Conservation (phyloP, 2,113 vertebrate genomes). For the Ciconia stormi region DNA sequence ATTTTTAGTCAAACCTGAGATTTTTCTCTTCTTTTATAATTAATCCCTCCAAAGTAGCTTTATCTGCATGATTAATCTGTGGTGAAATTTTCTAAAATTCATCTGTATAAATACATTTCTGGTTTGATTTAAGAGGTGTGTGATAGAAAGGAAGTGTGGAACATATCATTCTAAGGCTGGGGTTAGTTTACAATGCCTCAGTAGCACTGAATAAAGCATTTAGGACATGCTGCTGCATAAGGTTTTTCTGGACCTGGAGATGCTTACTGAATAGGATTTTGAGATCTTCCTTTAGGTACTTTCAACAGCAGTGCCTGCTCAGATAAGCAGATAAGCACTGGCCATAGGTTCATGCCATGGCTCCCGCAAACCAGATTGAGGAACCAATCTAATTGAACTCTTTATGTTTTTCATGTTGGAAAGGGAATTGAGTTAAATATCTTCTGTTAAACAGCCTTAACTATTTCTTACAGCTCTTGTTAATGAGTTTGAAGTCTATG, state of each 20-base stretch:
- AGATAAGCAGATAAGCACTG: not conserved
- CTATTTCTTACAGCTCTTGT: not conserved
- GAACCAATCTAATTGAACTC: not conserved
- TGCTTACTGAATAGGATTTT: not conserved
- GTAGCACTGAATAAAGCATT: not conserved
- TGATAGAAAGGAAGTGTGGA: not conserved
- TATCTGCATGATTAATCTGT: not conserved
- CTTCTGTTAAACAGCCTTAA: not conserved
- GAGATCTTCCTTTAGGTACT: not conserved
- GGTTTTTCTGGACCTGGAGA: not conserved
- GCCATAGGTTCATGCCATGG: not conserved
- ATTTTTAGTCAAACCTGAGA: not conserved
- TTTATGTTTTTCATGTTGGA: not conserved
- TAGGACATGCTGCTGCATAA: not conserved
- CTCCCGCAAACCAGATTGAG: not conserved
- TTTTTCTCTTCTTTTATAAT: not conserved
- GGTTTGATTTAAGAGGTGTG: not conserved
- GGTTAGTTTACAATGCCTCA: not conserved
- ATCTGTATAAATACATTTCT: not conserved
- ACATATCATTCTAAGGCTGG: not conserved
- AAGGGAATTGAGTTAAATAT: not conserved
- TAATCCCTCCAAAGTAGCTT: not conserved
- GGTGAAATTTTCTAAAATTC: not conserved
- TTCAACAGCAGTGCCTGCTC: not conserved
- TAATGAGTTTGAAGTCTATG: not conserved